Percentiles rank a stretch among this genome's conserved stretches.
phyloP scores from a whole-genome alignment of 1,140 invertebrate genomes.

The Carposina sasakii region DNA sequence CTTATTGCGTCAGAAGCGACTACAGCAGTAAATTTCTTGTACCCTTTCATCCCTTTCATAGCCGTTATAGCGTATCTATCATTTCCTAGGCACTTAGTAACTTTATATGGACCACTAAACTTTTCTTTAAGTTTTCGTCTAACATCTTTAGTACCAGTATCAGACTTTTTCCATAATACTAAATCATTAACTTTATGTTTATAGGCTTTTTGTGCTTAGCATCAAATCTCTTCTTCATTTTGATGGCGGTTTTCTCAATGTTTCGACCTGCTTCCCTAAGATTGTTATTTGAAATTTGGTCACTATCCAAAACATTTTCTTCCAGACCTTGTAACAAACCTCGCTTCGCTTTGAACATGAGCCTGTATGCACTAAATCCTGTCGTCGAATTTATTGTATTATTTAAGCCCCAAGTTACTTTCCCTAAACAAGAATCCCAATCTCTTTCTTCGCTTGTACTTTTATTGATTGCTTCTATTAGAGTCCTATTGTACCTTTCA shows the following conservation, averaged over 20 bases:
- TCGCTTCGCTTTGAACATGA: slow-evolving; percentile 1
- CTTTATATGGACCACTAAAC: slow-evolving; percentile 18
- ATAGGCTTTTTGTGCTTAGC: slow-evolving; percentile 1
- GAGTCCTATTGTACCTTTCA: slow-evolving; percentile 26
- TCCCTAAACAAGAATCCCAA: not conserved
- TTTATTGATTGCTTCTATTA: slow-evolving; percentile 1
- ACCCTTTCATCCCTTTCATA: slow-evolving; percentile 1
- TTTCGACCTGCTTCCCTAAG: not conserved
- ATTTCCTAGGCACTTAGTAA: slow-evolving; percentile 17
- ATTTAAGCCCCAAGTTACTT: slow-evolving; percentile 6
- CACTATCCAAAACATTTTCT: not conserved
- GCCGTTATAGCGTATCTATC: slow-evolving; percentile 18
- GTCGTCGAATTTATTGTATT: slow-evolving; percentile 2
- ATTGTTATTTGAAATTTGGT: not conserved
- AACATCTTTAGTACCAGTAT: not conserved
- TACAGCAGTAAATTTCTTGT: not conserved
- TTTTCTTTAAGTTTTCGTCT: slow-evolving; percentile 17
- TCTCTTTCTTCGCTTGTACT: not conserved
- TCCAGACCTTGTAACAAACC: not conserved
- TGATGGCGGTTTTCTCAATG: not conserved
- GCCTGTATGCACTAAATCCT: not conserved
- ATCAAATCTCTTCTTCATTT: slow-evolving; percentile 5
- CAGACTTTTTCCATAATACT: slow-evolving; percentile 1
- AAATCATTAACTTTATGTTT: not conserved
- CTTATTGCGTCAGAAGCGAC: slow-evolving; percentile 1